Conservation (phyloP, 2,113 vertebrate species). For the Entelurus aequoreus region DNA sequence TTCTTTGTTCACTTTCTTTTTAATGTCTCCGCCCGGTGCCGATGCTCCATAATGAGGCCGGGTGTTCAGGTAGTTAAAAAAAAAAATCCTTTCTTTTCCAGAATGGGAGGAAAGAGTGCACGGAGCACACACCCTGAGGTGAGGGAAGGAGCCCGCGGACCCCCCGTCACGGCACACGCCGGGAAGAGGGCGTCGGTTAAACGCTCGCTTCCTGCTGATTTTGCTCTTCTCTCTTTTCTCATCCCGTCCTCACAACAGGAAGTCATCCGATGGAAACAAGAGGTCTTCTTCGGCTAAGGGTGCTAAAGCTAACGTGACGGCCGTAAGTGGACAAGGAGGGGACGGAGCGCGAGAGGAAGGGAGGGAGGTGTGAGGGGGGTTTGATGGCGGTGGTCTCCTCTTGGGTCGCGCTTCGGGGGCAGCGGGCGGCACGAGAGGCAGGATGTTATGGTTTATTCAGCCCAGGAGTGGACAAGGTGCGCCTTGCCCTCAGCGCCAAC, state of each 20-base stretch:
- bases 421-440: slow-evolving; percentile 74
- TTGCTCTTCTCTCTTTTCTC: slow-evolving; percentile 56
- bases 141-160: slow-evolving; percentile 75
- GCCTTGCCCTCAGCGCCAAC: slow-evolving; percentile 77
- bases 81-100: slow-evolving; percentile 32
- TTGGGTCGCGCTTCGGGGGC: slow-evolving; percentile 61
- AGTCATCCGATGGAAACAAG: slow-evolving; percentile 78
- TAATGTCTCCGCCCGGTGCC: slow-evolving; percentile 29
- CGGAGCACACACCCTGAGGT: slow-evolving; percentile 34
- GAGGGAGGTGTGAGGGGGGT: slow-evolving; percentile 9
- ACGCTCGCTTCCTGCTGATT: slow-evolving; percentile 81
- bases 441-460: slow-evolving; percentile 88
- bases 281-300: slow-evolving; percentile 19
- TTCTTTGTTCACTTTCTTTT: slow-evolving; percentile 49
- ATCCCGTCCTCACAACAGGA: slow-evolving; percentile 75
- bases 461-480: slow-evolving; percentile 80
- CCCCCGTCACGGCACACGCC: slow-evolving; percentile 86
- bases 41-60: slow-evolving; percentile 22
- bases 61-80: not conserved
- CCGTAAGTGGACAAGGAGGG: slow-evolving; percentile 19
- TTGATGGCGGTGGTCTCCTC: slow-evolving; percentile 41
- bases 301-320: slow-evolving; percentile 23
- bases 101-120: not conserved
- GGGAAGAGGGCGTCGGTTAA: slow-evolving; percentile 83
- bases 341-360: slow-evolving; percentile 28